Evolutionary conservation across 1,140 invertebrate species (phyloP).

Genomic region (Stenopsyche tienmushanensis): DNA sequence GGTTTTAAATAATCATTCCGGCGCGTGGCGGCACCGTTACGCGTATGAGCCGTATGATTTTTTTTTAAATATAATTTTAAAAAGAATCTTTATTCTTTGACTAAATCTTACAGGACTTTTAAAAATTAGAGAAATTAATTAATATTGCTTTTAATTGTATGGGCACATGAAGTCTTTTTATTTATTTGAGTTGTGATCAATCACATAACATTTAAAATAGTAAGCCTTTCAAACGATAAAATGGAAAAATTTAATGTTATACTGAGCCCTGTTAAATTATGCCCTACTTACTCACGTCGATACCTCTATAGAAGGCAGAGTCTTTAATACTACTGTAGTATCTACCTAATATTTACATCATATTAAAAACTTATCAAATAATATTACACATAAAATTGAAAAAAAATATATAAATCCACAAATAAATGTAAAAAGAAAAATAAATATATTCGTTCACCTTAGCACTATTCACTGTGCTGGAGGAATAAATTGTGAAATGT

Average conservation of each 20-base stretch:
- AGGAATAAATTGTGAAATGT: constrained; percentile 13
- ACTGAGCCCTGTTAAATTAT: constrained; percentile 32
- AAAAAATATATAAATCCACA: constrained; percentile 6
- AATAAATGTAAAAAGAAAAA: constrained; percentile 21
- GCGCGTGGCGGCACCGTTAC: not conserved
- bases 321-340: constrained; percentile 34
- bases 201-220: constrained; percentile 20
- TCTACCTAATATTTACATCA: constrained; percentile 42
- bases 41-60: constrained; percentile 4
- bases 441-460: constrained; percentile 24
- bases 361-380: constrained; percentile 31
- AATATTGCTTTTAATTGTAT: constrained; percentile 30
- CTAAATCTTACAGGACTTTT: constrained; percentile 7
- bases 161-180: constrained; percentile 29
- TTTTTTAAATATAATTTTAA: not conserved
- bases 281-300: constrained; percentile 32
- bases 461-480: constrained; percentile 24
- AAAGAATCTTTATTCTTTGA: not conserved
- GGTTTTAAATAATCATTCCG: constrained; percentile 6
- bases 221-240: constrained; percentile 24
- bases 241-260: constrained; percentile 21
- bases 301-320: constrained; percentile 41
- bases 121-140: constrained; percentile 18
- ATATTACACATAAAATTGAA: constrained; percentile 36
- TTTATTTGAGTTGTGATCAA: constrained; percentile 28